Conservation (phyloP, 2,888 invertebrate genomes). For the Brachycybe producta region DNA sequence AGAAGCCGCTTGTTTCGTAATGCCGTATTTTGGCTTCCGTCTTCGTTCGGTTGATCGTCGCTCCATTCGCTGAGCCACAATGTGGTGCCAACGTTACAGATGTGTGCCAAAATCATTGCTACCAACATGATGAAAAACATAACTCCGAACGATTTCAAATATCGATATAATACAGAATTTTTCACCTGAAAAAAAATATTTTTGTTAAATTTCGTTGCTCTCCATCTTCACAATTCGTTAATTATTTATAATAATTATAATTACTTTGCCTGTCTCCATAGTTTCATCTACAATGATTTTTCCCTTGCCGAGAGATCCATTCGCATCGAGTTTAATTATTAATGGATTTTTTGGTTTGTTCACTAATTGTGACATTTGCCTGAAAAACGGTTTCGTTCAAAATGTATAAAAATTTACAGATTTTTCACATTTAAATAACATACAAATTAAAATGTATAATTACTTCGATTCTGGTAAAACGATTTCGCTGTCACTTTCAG, state of each 20-base stretch:
- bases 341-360: too few relatives aligned
- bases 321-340: too few relatives aligned
- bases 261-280: constrained; percentile 38
- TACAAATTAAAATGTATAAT: too few relatives aligned
- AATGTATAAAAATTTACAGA: too few relatives aligned
- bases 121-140: neutral
- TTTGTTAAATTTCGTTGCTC: too few relatives aligned
- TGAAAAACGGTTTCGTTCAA: too few relatives aligned
- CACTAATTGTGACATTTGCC: neutral
- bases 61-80: constrained; percentile 29
- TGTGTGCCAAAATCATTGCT: too few relatives aligned
- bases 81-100: constrained; percentile 11
- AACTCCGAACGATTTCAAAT: too few relatives aligned
- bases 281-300: constrained; percentile 39
- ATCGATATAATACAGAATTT: constrained; percentile 49
- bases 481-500: neutral
- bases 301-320: too few relatives aligned
- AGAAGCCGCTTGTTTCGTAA: constrained; percentile 32
- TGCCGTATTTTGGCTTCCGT: constrained; percentile 21
- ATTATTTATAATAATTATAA: constrained; percentile 11
- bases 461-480: too few relatives aligned
- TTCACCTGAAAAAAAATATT: neutral
- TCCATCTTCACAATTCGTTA: neutral
- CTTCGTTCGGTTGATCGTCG: constrained; percentile 20
- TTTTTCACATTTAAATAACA: too few relatives aligned